Percentiles rank a stretch among this genome's conserved stretches.
Conservation (phyloP, 2,888 invertebrate species). For the Drosophila falleni region DNA sequence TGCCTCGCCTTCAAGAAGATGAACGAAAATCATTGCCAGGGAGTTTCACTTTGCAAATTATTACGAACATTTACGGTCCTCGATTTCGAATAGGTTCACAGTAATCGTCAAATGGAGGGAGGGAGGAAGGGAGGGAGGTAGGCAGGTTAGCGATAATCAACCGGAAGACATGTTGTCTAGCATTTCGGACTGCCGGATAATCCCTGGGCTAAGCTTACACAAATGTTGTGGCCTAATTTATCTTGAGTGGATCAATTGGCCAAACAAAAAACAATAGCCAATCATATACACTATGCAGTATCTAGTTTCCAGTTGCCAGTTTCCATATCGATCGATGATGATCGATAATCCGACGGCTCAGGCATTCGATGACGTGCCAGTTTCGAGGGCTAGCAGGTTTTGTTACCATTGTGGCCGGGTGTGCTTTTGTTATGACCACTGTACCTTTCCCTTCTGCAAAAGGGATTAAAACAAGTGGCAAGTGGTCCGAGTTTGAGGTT, state of each 20-base stretch:
- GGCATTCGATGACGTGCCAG: constrained; percentile 47
- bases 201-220: constrained; percentile 60
- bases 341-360: constrained; percentile 14
- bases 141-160: constrained; percentile 36
- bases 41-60: constrained; percentile 33
- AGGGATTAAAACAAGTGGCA: constrained; percentile 71
- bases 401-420: constrained; percentile 65
- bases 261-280: constrained; percentile 40
- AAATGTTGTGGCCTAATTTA: constrained; percentile 81
- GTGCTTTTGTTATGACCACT: constrained; percentile 64
- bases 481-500: constrained; percentile 40
- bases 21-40: constrained; percentile 35
- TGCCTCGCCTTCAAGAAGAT: constrained; percentile 15
- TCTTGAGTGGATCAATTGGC: constrained; percentile 82
- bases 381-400: constrained; percentile 13
- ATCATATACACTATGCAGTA: neutral
- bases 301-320: neutral
- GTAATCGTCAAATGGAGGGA: neutral
- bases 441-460: neutral
- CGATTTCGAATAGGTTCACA: constrained; percentile 2
- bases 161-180: constrained; percentile 59
- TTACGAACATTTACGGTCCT: constrained; percentile 15
- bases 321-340: constrained; percentile 10
- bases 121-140: neutral
- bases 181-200: constrained; percentile 31